Conservation (phyloP, 2,888 invertebrate genomes). For the Podotricha telesiphe region DNA sequence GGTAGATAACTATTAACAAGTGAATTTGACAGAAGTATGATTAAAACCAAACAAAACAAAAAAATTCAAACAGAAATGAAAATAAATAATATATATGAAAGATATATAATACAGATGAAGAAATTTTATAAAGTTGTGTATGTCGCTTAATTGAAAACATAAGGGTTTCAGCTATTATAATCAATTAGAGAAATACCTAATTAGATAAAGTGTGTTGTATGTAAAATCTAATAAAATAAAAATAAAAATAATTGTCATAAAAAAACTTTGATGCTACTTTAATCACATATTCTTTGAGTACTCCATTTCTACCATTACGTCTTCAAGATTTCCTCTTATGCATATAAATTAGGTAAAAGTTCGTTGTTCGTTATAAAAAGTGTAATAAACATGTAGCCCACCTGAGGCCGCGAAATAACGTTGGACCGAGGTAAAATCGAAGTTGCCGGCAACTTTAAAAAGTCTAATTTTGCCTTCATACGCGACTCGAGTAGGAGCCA, state of each 20-base stretch:
- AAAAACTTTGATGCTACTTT: background rate
- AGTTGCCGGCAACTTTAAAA: slow-evolving; percentile 75
- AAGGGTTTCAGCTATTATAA: no score
- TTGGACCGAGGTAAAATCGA: slow-evolving; percentile 77
- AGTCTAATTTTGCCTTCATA: slow-evolving; percentile 81
- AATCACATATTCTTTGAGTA: background rate
- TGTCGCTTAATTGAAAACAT: no score
- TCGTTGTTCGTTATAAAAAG: slow-evolving; percentile 49
- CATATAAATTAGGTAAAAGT: slow-evolving; percentile 39
- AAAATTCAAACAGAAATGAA: no score
- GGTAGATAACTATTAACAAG: no score
- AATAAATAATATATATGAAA: no score
- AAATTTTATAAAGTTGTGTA: no score
- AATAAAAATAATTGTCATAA: background rate
- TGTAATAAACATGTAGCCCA: slow-evolving; percentile 65
- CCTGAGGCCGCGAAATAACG: slow-evolving; percentile 61
- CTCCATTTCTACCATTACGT: background rate
- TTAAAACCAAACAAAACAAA: no score
- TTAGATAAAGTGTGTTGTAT: no score
- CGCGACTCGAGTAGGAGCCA: slow-evolving; percentile 74
- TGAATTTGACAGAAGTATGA: no score
- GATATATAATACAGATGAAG: no score
- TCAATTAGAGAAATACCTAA: no score
- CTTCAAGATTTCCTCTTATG: background rate
- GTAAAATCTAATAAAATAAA: no score